phyloP scores from a whole-genome alignment of 2,797 vertebrate species.

The Decapterus maruadsi region DNA sequence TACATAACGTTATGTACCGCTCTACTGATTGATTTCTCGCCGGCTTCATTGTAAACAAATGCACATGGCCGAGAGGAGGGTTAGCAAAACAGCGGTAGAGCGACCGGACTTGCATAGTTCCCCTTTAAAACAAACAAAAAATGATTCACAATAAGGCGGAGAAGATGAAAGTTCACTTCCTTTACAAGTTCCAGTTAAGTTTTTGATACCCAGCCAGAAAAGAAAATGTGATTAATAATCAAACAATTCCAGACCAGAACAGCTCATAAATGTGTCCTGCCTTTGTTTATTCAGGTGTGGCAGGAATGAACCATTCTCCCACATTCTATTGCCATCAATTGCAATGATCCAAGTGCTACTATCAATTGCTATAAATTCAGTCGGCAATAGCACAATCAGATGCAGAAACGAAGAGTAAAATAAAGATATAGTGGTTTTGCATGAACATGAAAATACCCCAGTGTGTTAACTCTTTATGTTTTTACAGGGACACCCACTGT shows the following conservation, averaged over 20 bases:
- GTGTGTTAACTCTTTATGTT: neutral
- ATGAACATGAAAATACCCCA: too few species aligned
- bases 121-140: neutral
- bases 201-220: neutral
- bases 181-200: neutral
- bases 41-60: too few species aligned
- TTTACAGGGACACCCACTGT: too few species aligned
- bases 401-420: neutral
- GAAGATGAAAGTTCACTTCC: neutral
- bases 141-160: neutral
- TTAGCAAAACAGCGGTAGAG: too few species aligned
- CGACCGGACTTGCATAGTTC: too few species aligned
- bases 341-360: neutral
- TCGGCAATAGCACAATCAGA: conserved; percentile 3
- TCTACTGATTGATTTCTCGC: too few species aligned
- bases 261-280: neutral
- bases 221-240: neutral
- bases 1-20: too few species aligned
- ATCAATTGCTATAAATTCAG: neutral
- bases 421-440: neutral
- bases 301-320: neutral
- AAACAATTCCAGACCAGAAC: neutral
- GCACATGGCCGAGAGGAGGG: too few species aligned
- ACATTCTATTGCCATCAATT: neutral
- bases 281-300: neutral